Evolutionary conservation across 2,888 invertebrate species (phyloP).

Genomic region (Reticulitermes lucifugus): DNA sequence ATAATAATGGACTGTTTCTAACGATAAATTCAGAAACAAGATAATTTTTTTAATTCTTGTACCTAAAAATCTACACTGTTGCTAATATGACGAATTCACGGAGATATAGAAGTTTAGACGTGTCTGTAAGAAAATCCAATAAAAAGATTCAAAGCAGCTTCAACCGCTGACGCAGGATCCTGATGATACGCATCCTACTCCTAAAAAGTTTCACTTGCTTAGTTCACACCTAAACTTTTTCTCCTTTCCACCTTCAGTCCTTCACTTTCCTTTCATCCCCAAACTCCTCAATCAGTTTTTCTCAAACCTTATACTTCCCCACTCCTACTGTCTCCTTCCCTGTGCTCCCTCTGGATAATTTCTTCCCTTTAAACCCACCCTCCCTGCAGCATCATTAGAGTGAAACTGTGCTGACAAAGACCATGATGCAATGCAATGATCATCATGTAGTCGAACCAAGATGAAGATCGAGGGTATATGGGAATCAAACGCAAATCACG

Average conservation of each 20-base stretch:
- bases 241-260: background rate
- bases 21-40: too few relatives aligned
- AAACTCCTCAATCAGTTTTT: slow-evolving; percentile 25
- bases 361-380: slow-evolving; percentile 4
- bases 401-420: slow-evolving; percentile 45
- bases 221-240: background rate
- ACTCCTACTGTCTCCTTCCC: background rate
- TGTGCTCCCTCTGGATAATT: background rate
- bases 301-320: background rate
- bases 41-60: too few relatives aligned
- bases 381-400: slow-evolving; percentile 42
- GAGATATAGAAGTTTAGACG: too few relatives aligned
- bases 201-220: too few relatives aligned
- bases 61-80: too few relatives aligned
- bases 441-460: background rate
- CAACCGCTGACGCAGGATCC: too few relatives aligned
- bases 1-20: too few relatives aligned
- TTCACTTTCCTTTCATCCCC: slow-evolving; percentile 23
- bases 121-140: too few relatives aligned
- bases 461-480: slow-evolving; percentile 34
- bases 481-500: slow-evolving; percentile 9
- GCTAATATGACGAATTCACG: too few relatives aligned
- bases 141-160: too few relatives aligned
- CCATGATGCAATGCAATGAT: background rate
- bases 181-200: too few relatives aligned